A percentile compares a stretch with the other conserved stretches of the same genome.
Evolutionary conservation across 2,113 vertebrate genomes (phyloP).

Genomic region (Tichodroma muraria): DNA sequence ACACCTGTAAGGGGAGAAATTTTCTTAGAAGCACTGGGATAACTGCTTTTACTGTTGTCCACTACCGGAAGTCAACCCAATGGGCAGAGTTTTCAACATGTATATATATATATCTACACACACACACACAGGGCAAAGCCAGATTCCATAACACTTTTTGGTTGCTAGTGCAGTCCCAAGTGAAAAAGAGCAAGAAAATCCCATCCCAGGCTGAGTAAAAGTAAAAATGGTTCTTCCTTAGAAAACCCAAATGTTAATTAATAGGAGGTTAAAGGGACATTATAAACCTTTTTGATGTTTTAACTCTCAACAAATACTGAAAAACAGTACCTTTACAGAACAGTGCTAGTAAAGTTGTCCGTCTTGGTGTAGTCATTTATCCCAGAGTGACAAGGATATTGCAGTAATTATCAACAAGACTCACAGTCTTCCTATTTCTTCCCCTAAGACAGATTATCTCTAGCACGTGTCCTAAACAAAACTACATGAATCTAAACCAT

Average conservation of each 20-base stretch:
- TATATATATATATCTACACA: fast-evolving
- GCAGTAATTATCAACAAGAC: neutral
- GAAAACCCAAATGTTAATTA: neutral
- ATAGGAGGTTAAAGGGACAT: neutral
- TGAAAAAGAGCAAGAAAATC: neutral
- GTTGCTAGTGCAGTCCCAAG: neutral
- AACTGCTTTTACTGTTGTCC: neutral
- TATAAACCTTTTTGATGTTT: neutral
- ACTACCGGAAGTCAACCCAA: neutral
- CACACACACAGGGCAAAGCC: neutral
- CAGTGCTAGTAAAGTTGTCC: neutral
- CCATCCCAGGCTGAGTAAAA: too few relatives aligned
- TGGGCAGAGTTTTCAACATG: neutral
- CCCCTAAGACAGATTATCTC: neutral
- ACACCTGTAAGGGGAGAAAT: neutral
- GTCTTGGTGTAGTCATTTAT: neutral
- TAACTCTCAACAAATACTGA: neutral
- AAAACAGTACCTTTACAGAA: neutral
- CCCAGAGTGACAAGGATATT: neutral
- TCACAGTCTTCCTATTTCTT: neutral
- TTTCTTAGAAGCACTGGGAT: neutral
- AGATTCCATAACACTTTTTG: neutral
- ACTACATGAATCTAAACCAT: neutral
- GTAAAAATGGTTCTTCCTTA: neutral
- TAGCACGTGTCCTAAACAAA: neutral